These are phyloP conservation scores for Xenus cinereus DNA, from an alignment of 2,113 vertebrate genomes.

Conservation along the genomic window DNA sequence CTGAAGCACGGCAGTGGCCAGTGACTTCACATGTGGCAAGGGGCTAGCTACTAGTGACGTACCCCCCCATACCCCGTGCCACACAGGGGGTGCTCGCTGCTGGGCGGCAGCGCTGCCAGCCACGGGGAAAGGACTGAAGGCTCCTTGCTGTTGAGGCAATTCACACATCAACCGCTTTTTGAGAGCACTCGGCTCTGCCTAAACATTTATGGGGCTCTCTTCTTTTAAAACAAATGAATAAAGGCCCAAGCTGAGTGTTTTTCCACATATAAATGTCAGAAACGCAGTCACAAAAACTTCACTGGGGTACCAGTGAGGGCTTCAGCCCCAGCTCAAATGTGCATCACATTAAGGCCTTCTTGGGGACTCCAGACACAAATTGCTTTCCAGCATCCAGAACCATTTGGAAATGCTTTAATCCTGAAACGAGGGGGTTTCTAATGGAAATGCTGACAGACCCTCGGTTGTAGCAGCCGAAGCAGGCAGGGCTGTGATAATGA, in stretches of 20 bases:
- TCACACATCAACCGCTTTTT: slow-evolving; percentile 9
- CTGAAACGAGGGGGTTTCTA: slow-evolving; percentile 19
- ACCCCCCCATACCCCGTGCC: neutral
- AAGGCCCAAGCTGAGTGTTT: slow-evolving; percentile 69
- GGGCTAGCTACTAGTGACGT: neutral
- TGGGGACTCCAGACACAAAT: slow-evolving; percentile 15
- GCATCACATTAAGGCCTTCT: slow-evolving; percentile 37
- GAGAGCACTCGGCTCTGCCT: neutral
- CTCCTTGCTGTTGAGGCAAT: slow-evolving; percentile 3
- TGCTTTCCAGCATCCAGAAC: slow-evolving; percentile 64
- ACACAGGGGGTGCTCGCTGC: neutral
- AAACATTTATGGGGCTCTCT: slow-evolving; percentile 39
- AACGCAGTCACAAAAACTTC: slow-evolving; percentile 57
- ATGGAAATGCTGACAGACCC: slow-evolving; percentile 41
- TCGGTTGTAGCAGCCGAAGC: slow-evolving; percentile 22
- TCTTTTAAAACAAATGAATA: slow-evolving; percentile 56
- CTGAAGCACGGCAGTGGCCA: neutral
- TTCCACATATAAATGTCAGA: slow-evolving; percentile 64
- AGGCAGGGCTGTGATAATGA: slow-evolving; percentile 45
- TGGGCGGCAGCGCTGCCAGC: neutral
- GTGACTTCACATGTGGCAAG: neutral
- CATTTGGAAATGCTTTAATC: slow-evolving; percentile 67
- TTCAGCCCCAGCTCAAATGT: slow-evolving; percentile 22
- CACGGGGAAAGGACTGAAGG: accelerated
- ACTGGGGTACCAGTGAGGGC: slow-evolving; percentile 6